Base-by-base conservation (phyloP, 2,113 vertebrate species). In the Piaya cayana region DNA sequence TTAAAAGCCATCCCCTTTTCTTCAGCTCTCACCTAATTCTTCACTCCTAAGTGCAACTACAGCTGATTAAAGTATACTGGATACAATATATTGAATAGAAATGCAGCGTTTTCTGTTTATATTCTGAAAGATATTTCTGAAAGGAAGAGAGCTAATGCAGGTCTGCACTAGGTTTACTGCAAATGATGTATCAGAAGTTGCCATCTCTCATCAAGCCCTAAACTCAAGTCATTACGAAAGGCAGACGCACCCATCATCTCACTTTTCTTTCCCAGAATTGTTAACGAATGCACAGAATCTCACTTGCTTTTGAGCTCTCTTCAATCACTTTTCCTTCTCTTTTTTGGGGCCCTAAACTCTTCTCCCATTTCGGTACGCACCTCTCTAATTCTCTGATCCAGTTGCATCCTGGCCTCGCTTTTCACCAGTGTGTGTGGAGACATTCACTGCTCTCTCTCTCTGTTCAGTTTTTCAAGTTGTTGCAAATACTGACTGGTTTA, bases 391-490 rank as follows among this genome's bases (percentile, higher is more conserved):
- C 21, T 47, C 0, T 0, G 65, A 47, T 9, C 55, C 79, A 83
- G 47, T 18, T 39, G 26, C 29, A 15, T 87, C 29, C 21, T 39
- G 67, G 69, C 32, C 15, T 52, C 39, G 3, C 74, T 58, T 49
- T 26, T 42, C 45, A 50, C 20, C 25, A 45, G 12, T 0, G 0
- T 0, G 1, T 9, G 26, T 0, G 2, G 32, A 65, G 45, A 53
- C 91, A 59, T 47, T 93, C 14, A 22, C 5, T 8, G 20, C 11
- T 68, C 50, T 25, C 47, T 25, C 47, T 65, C 84, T 50, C n/a
- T 12, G 72, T 7, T 56, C 30, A 42, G 15, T 53, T 82, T 60
- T 68, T 11, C 17, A 69, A 55, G 37, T 21, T 60, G 63, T 32
- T 81, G 52, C 79, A 70, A 37, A 83, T 36, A 86, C 16, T 21